These are phyloP conservation scores for Piprites chloris DNA, from an alignment of 2,113 vertebrate species.

Conservation along the genomic window DNA sequence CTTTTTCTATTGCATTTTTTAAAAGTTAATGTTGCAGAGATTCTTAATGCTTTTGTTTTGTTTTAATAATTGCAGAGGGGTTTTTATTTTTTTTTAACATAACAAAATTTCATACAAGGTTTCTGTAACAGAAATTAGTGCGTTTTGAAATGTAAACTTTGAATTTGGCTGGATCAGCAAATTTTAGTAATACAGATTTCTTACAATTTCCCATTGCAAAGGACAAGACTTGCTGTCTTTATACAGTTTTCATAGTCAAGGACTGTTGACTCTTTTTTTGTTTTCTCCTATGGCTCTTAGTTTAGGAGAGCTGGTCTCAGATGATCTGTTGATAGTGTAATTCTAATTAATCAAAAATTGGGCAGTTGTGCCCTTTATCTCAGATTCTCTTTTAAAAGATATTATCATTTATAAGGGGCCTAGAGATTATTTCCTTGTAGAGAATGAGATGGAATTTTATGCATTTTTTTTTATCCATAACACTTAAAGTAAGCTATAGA, in stretches of 20 bases:
- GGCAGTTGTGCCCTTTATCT: background rate
- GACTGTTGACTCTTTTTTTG: background rate
- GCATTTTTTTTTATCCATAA: background rate
- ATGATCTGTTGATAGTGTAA: background rate
- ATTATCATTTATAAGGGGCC: background rate
- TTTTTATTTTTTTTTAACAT: background rate
- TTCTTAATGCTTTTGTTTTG: background rate
- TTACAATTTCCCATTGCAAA: background rate
- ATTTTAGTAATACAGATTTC: background rate
- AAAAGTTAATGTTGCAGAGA: background rate
- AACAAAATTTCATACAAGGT: background rate
- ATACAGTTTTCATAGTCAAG: background rate
- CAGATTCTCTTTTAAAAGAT: background rate
- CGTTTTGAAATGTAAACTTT: background rate
- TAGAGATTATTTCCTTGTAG: background rate
- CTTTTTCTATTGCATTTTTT: background rate
- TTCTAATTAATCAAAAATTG: background rate
- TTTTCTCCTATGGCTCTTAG: background rate
- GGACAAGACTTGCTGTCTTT: rapidly evolving
- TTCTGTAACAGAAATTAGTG: background rate
- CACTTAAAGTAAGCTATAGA: background rate
- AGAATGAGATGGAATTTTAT: background rate
- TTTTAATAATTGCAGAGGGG: background rate
- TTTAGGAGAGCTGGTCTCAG: background rate
- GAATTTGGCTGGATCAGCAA: background rate